Conservation (phyloP, 2,113 vertebrate genomes). For the Tretioscincus oriximinensis region DNA sequence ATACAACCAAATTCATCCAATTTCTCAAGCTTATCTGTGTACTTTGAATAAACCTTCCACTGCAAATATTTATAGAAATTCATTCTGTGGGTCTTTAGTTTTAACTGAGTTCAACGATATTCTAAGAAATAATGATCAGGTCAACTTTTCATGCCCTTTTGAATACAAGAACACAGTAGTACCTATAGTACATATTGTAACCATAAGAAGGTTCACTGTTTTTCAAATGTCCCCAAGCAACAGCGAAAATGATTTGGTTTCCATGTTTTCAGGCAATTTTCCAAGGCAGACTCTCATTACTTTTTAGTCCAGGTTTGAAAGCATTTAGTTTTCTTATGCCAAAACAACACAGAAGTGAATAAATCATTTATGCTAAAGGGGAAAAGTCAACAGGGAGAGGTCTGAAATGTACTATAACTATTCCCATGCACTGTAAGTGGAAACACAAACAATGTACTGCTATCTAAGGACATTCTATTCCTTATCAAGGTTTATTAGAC, state of each 20-base stretch:
- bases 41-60: background rate
- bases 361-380: slow-evolving; percentile 8
- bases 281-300: rapidly evolving
- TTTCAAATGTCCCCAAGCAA: slow-evolving; percentile 8
- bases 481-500: slow-evolving; percentile 6
- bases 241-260: background rate
- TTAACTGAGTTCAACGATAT: background rate
- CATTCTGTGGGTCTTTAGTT: background rate
- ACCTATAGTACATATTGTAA: background rate
- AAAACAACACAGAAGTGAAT: slow-evolving; percentile 4
- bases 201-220: background rate
- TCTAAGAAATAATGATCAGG: background rate
- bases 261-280: background rate
- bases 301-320: background rate
- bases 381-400: background rate
- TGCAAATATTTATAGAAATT: background rate
- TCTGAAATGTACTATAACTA: background rate
- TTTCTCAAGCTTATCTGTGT: background rate
- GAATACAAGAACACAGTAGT: background rate
- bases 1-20: background rate
- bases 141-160: too few species aligned
- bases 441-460: background rate
- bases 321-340: background rate
- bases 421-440: background rate
- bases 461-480: background rate